Evolutionary conservation across 2,113 vertebrate genomes (phyloP).

Genomic region (Phrynocephalus versicolor): DNA sequence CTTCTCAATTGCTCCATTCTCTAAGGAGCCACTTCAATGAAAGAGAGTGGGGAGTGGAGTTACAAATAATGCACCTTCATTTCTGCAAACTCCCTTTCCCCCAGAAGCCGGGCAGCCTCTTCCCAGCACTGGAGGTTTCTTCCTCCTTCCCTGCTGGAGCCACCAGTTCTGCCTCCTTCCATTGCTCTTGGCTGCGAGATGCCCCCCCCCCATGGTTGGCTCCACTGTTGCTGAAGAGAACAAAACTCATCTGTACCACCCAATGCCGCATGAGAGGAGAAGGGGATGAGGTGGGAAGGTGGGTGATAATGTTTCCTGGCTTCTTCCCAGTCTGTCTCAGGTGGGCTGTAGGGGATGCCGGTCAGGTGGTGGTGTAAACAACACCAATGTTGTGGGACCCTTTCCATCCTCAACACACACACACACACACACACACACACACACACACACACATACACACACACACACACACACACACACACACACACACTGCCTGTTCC

Average conservation of each 20-base stretch:
- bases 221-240: slow-evolving; percentile 2
- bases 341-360: too few relatives aligned
- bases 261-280: not conserved
- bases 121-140: not conserved
- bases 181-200: slow-evolving; percentile 23
- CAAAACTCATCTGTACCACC: slow-evolving; percentile 51
- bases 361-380: slow-evolving; percentile 30
- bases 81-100: too few relatives aligned
- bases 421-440: too few relatives aligned
- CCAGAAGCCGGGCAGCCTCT: too few relatives aligned
- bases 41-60: too few relatives aligned
- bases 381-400: not conserved
- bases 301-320: too few relatives aligned
- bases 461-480: too few relatives aligned
- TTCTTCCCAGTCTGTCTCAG: too few relatives aligned
- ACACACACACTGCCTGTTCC: not conserved
- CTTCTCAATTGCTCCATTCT: too few relatives aligned
- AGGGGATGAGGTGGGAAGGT: not conserved
- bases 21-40: too few relatives aligned
- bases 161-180: not conserved
- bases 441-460: too few relatives aligned
- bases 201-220: not conserved
- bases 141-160: not conserved
- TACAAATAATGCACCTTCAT: too few relatives aligned
- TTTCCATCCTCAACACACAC: not conserved